Conservation (phyloP, 2,113 vertebrate genomes). For the Anoura caudifer region DNA sequence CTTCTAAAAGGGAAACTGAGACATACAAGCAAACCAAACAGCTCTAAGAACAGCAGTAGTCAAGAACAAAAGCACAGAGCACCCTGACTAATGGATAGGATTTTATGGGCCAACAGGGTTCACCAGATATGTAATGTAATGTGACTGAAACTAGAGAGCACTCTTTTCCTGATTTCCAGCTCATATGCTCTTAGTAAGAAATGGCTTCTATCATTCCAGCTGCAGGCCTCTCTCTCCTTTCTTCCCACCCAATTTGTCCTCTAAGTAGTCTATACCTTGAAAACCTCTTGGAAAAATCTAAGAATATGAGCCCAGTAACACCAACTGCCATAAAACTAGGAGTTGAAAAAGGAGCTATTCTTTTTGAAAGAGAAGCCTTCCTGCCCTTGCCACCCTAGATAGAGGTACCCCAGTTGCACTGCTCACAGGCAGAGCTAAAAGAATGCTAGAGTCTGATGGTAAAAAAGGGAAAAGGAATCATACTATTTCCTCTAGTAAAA, state of each 20-base stretch:
- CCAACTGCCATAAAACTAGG: background rate
- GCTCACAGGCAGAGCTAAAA: background rate
- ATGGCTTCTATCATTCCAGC: constrained; percentile 28
- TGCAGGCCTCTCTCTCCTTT: background rate
- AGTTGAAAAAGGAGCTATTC: background rate
- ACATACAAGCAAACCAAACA: constrained; percentile 78
- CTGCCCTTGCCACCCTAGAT: background rate
- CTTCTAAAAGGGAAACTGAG: constrained; percentile 82
- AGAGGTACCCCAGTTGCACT: background rate
- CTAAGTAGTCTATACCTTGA: background rate
- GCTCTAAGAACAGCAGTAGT: constrained; percentile 79
- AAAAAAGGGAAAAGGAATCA: constrained; percentile 27
- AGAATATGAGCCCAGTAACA: background rate
- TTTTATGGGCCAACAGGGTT: constrained; percentile 72
- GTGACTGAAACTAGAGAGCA: constrained; percentile 60
- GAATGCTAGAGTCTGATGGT: background rate
- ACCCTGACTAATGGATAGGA: constrained; percentile 71
- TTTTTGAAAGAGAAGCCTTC: constrained; percentile 2
- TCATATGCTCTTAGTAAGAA: constrained; percentile 42
- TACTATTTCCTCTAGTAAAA: background rate
- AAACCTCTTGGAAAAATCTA: background rate
- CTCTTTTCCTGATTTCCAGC: constrained; percentile 70
- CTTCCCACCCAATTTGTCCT: constrained; percentile 14
- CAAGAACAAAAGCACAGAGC: constrained; percentile 76
- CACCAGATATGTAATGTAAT: constrained; percentile 75